Evolutionary conservation across 1,140 invertebrate genomes (phyloP).

Genomic region (Uloborus diversus): DNA sequence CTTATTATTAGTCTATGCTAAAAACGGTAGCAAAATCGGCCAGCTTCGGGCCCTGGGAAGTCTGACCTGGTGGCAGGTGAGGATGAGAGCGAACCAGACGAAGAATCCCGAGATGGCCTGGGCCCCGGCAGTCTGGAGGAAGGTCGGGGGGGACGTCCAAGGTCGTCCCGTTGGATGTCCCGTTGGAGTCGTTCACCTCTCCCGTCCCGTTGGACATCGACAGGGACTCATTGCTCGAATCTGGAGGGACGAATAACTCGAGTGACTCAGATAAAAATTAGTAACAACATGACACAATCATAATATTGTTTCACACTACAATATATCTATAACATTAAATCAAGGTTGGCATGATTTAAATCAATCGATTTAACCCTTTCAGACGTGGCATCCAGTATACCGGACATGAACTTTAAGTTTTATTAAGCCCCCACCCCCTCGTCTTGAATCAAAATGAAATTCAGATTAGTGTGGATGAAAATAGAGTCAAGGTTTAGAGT

Average conservation of each 20-base stretch:
- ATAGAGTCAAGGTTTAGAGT: too few relatives aligned
- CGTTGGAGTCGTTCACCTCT: slow-evolving; percentile 1
- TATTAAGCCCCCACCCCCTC: too few relatives aligned
- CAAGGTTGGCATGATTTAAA: too few relatives aligned
- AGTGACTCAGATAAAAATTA: background rate
- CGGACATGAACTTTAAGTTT: too few relatives aligned
- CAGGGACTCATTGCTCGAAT: too few relatives aligned
- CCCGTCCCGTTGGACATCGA: background rate
- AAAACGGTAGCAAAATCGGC: too few relatives aligned
- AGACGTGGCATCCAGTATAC: too few relatives aligned
- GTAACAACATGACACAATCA: slow-evolving; percentile 17
- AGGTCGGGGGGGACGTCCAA: slow-evolving; percentile 64
- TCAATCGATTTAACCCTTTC: too few relatives aligned
- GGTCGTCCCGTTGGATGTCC: background rate
- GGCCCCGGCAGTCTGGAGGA: slow-evolving; percentile 90
- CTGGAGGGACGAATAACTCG: background rate
- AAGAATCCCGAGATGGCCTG: slow-evolving; percentile 96
- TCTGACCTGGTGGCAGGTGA: slow-evolving; percentile 99
- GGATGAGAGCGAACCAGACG: slow-evolving; percentile 92
- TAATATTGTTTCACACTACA: background rate
- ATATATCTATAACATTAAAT: background rate
- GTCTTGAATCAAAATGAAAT: too few relatives aligned
- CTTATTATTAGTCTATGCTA: too few relatives aligned
- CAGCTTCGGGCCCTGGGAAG: too few relatives aligned
- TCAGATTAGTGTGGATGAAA: too few relatives aligned